Evolutionary conservation across 1,140 invertebrate species (phyloP).

Genomic region (Latrodectus geometricus): DNA sequence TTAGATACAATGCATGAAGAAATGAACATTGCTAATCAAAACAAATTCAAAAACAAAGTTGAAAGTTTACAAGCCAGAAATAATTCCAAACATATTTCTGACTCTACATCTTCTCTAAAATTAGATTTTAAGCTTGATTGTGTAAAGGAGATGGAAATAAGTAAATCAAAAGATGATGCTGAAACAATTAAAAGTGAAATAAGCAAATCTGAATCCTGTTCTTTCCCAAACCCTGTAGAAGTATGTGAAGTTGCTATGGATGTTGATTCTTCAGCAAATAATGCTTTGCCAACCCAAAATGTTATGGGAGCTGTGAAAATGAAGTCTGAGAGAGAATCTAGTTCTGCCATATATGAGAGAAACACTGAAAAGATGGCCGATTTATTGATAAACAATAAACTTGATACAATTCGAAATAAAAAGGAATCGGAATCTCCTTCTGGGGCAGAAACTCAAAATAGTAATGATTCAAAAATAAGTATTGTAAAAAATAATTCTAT

Average conservation of each 20-base stretch:
- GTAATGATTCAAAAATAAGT: constrained; percentile 10
- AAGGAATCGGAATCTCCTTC: constrained; percentile 36
- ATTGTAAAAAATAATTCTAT: constrained; percentile 10
- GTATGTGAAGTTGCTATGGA: background rate
- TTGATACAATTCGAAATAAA: constrained; percentile 50
- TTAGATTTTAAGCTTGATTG: background rate
- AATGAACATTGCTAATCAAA: constrained; percentile 72
- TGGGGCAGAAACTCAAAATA: background rate
- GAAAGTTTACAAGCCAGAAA: constrained; percentile 1
- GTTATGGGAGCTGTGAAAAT: constrained; percentile 3
- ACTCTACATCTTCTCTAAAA: background rate
- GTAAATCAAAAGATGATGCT: constrained; percentile 6
- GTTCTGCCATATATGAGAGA: constrained; percentile 31
- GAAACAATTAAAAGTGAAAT: background rate
- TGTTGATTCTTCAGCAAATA: constrained; percentile 22
- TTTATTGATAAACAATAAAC: constrained; percentile 51
- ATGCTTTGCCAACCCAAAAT: background rate
- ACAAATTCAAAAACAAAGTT: constrained; percentile 1
- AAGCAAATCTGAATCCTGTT: background rate
- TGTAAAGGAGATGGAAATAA: constrained; percentile 26
- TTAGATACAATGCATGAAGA: constrained; percentile 79
- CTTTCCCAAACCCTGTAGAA: background rate
- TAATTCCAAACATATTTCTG: background rate
- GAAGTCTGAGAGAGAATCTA: constrained; percentile 3
- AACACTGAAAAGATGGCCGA: constrained; percentile 60